A percentile compares a stretch with the other conserved stretches of the same genome.
phyloP scores from a whole-genome alignment of 2,888 invertebrate genomes.

The Podabrus alpinus region DNA sequence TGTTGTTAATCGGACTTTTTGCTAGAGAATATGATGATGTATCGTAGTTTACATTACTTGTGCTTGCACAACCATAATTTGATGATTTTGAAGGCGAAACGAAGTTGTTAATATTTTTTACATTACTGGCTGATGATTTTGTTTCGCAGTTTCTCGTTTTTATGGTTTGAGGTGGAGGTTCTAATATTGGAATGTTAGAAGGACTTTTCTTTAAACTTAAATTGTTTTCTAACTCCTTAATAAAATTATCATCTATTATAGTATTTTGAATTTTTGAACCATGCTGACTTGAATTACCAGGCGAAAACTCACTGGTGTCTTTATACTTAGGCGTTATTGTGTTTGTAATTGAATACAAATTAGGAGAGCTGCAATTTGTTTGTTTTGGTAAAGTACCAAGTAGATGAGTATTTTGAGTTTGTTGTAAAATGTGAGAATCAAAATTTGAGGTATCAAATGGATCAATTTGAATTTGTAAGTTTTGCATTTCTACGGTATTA shows the following conservation, averaged over 20 bases:
- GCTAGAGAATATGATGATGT: neutral
- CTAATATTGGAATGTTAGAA: conserved; percentile 53
- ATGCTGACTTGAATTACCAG: neutral
- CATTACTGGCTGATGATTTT: conserved; percentile 28
- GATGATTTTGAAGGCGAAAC: neutral
- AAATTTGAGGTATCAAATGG: conserved; percentile 69
- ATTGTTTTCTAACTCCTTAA: conserved; percentile 69
- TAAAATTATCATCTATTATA: conserved; percentile 63
- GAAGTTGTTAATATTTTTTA: conserved; percentile 6
- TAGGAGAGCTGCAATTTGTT: neutral
- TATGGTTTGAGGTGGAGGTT: conserved; percentile 54
- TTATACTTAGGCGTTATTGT: neutral
- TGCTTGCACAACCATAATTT: neutral
- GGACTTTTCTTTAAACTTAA: conserved; percentile 47
- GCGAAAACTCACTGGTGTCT: neutral
- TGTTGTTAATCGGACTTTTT: neutral
- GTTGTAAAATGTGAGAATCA: neutral
- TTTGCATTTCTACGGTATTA: conserved; percentile 54
- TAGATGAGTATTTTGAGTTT: conserved; percentile 36
- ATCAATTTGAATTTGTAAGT: conserved; percentile 54
- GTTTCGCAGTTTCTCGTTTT: conserved; percentile 9
- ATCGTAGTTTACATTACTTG: conserved; percentile 12
- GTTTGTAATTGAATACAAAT: neutral
- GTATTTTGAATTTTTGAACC: conserved; percentile 43
- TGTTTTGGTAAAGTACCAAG: neutral